phyloP scores from a whole-genome alignment of 2,113 vertebrate species.

The Carassius carassius region DNA sequence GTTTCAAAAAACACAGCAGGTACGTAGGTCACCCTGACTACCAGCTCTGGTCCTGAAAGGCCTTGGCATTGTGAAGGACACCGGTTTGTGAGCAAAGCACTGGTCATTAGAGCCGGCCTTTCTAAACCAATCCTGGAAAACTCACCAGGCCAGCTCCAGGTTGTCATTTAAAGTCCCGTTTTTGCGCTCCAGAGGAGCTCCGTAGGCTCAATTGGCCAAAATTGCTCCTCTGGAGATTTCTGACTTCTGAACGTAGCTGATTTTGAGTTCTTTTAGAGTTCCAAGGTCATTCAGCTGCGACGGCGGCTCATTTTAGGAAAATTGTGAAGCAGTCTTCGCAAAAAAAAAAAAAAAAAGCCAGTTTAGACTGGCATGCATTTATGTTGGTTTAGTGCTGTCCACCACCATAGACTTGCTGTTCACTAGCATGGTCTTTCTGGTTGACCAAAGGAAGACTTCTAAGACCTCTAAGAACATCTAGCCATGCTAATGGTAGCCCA shows the following conservation, averaged over 20 bases:
- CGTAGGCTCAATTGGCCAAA: slow-evolving; percentile 35
- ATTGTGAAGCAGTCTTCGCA: not conserved
- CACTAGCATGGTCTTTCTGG: not conserved
- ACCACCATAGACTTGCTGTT: not conserved
- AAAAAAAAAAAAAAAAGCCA: not conserved
- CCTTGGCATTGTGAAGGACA: slow-evolving; percentile 69
- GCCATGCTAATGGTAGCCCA: not conserved
- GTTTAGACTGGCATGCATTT: not conserved
- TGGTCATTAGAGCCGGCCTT: slow-evolving; percentile 56
- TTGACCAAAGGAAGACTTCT: not conserved
- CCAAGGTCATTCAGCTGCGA: slow-evolving; percentile 12
- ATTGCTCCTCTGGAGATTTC: slow-evolving; percentile 28
- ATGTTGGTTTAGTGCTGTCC: not conserved
- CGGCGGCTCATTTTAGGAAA: not conserved
- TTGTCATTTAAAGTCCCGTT: slow-evolving; percentile 23
- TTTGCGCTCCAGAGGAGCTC: slow-evolving; percentile 40
- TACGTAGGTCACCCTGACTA: slow-evolving; percentile 73
- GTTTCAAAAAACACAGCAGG: slow-evolving; percentile 69
- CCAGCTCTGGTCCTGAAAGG: slow-evolving; percentile 66
- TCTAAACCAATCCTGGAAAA: slow-evolving; percentile 42
- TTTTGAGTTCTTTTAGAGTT: slow-evolving; percentile 21
- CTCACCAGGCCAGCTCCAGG: slow-evolving; percentile 30
- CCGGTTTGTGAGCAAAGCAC: slow-evolving; percentile 42
- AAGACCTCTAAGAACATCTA: not conserved
- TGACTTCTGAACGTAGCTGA: slow-evolving; percentile 13